Evolutionary conservation across 2,888 invertebrate genomes (phyloP).

Genomic region (Acrobasis suavella): DNA sequence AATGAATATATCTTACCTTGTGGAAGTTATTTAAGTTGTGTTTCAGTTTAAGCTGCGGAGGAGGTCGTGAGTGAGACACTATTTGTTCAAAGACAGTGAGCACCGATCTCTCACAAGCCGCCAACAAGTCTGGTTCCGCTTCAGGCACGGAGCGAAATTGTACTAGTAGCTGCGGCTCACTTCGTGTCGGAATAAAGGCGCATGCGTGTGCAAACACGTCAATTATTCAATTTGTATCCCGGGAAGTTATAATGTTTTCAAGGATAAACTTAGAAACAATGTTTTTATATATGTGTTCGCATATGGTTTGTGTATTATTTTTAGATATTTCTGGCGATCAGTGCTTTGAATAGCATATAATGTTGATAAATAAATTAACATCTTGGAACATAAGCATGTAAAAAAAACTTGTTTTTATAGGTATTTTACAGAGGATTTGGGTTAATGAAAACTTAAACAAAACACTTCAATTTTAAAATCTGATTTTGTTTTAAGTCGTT

Average conservation of each 20-base stretch:
- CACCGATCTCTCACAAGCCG: slow-evolving; percentile 37
- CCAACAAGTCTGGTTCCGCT: slow-evolving; percentile 35
- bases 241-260: slow-evolving; percentile 44
- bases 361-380: too few relatives aligned
- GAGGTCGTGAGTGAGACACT: slow-evolving; percentile 23
- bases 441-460: too few relatives aligned
- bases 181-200: slow-evolving; percentile 55
- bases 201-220: slow-evolving; percentile 63
- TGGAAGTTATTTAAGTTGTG: slow-evolving; percentile 10
- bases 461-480: too few relatives aligned
- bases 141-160: slow-evolving; percentile 29
- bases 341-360: too few relatives aligned
- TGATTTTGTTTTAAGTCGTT: too few relatives aligned
- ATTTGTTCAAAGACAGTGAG: slow-evolving; percentile 28
- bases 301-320: not conserved
- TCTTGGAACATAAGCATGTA: too few relatives aligned
- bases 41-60: slow-evolving; percentile 16
- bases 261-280: slow-evolving; percentile 5
- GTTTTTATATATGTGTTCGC: not conserved
- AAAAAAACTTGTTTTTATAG: too few relatives aligned
- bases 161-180: slow-evolving; percentile 48
- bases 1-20: slow-evolving; percentile 24
- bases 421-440: too few relatives aligned
- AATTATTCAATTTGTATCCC: slow-evolving; percentile 59
- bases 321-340: too few relatives aligned